Base-by-base conservation (phyloP, 53 echinoderm and acorn worm genomes). In the Patiria pectinifera region DNA sequence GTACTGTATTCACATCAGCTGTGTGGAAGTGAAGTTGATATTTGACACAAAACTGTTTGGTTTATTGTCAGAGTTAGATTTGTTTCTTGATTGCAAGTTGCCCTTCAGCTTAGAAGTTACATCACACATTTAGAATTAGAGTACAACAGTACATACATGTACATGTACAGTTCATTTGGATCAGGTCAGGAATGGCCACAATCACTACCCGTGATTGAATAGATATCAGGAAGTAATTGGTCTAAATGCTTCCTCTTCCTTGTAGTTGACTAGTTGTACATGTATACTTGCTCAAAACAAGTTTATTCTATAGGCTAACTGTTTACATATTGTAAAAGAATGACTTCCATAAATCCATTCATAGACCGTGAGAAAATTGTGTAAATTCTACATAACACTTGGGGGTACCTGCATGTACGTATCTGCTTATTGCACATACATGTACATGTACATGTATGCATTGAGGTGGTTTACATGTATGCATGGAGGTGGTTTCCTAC, bases 221-320 rank as follows among this genome's bases (percentile, higher is more conserved):
- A 8, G 8, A 53, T 53, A 71, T 21, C 87, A 62, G 89, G 89
- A 90, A 80, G 90, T 70, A 62, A 90, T 90, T 80, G 60, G 80
- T 18, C 19, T 19, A 18, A 90, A 22, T 69, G 71, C 80, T 80
- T 90, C 90, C 90, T 45, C 90, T 90, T 90, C 80, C 81, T 61
- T 80, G 53, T 90, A 43, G 21, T 58, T 46, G 10, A 48, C 15
- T 72, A 69, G 14, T 2, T 83, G 82, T 23, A 13, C 24, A 11
- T 35, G 35, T 35, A 35, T 13, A 61, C 24, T 83, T 24, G 60
- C 60, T 26, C 53, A 53, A 53, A 5, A 82, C 82, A 53, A 59
- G 60, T 83, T 23, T 59, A 12, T 25, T 9, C 22, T 66, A 18
- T 35, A n/a, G 49, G 49, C 6, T 4, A 16, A 18, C 10, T 66